Evolutionary conservation across 2,797 vertebrate species (phyloP), one percentile per base, ranked within the genome.

Genomic region (Xiphorhynchus erythropygius): DNA sequence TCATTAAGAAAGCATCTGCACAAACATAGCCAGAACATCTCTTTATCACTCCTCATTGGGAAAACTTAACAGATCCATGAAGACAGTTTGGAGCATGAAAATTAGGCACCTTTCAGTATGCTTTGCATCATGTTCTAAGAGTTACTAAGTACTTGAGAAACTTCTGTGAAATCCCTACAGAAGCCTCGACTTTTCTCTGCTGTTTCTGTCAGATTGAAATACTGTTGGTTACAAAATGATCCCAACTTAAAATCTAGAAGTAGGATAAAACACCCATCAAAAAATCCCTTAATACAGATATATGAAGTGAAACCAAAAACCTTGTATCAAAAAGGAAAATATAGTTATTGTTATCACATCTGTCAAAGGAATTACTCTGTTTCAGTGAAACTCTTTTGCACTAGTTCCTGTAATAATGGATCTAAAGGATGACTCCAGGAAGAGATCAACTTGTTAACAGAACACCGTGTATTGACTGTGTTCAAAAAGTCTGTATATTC

Each of bases 381-480:
- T 92, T 79, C 56, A 91, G 91, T 89, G 41, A 94, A 95, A 94
- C 89, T 90, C 92, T 83, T 94, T 94, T 95, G 60, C 87, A 57
- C 53, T 93, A 95, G 90, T 94, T 92, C 65, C 76, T 92, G 64
- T 89, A 95, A 95, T 94, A 94, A 96, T 94, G 82, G 91, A 90
- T 93, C 93, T 96, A 80, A 96, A 89, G 69, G 74, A 84, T 94
- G 91, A 93, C 94, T 95, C 94, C 68, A 69, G 85, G 92, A 94
- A 96, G 87, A 95, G 94, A 95, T 96, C 94, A 95, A 86, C 91
- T 95, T 96, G 91, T 96, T 97, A 97, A 76, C 79, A 88, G 95
- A 84, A 90, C 91, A 94, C 65, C 1, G 0, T 68, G 67, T 94
- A 95, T 95, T 96, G 93, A 94, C 96, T 89, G 53, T 70, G 80